Conservation (phyloP, 2,113 vertebrate genomes). For the Vidua chalybeata region DNA sequence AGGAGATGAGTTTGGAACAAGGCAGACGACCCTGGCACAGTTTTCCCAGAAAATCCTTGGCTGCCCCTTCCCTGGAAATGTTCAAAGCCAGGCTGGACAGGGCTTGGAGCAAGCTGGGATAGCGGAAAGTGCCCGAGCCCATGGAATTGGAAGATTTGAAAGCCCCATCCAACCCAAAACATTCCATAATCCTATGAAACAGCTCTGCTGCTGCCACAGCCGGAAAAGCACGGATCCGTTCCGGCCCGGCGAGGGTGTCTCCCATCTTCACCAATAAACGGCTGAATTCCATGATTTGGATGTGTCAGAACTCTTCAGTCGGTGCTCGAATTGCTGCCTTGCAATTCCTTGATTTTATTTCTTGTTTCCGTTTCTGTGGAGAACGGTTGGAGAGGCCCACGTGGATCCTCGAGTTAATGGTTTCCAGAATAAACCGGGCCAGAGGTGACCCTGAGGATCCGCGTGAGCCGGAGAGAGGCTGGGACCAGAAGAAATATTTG, state of each 20-base stretch:
- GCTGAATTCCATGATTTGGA: not conserved
- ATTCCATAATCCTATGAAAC: not conserved
- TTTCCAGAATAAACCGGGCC: not conserved
- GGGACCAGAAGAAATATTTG: not conserved
- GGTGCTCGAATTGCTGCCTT: not conserved
- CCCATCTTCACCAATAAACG: not conserved
- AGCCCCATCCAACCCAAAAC: not conserved
- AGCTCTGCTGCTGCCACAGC: not conserved
- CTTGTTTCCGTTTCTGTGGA: not conserved
- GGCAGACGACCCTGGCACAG: not conserved
- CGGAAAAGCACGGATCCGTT: not conserved
- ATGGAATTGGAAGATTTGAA: not conserved
- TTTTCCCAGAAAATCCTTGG: not conserved
- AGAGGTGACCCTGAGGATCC: not conserved
- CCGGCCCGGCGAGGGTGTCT: fast-evolving
- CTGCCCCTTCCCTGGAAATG: not conserved
- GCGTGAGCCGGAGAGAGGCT: not conserved
- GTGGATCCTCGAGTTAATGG: not conserved
- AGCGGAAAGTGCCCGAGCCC: not conserved
- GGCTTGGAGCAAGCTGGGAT: not conserved
- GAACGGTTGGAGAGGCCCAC: not conserved
- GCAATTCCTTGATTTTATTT: not conserved
- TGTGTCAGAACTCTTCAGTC: not conserved
- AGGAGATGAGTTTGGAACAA: not conserved
- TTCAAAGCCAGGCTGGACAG: not conserved